Percentiles rank a stretch among this genome's conserved stretches.
Conservation (phyloP, 2,113 vertebrate species). For the Acanthisitta chloris region DNA sequence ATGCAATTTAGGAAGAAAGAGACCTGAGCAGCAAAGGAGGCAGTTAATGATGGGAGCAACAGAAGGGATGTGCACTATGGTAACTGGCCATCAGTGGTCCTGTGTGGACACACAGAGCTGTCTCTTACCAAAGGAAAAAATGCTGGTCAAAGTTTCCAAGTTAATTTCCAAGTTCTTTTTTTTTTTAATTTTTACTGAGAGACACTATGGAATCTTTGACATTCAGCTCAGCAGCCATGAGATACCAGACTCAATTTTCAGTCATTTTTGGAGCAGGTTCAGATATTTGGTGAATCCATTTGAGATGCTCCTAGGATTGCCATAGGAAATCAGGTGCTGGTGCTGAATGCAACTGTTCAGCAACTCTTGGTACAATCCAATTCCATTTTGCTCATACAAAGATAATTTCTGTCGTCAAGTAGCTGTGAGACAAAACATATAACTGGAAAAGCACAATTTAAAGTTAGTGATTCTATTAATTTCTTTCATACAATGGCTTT, state of each 20-base stretch:
- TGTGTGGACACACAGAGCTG: not conserved
- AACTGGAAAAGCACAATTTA: not conserved
- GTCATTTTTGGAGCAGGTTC: not conserved
- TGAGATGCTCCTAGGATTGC: not conserved
- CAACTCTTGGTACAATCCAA: not conserved
- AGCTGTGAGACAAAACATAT: not conserved
- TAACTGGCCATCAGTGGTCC: not conserved
- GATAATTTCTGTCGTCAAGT: not conserved
- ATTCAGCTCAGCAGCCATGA: not conserved
- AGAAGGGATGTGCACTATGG: fast-evolving
- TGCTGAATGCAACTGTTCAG: not conserved
- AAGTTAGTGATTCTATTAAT: not conserved
- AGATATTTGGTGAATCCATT: not conserved
- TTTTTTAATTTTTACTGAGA: not conserved
- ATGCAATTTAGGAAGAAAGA: not conserved
- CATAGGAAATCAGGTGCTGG: not conserved
- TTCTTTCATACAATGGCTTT: not conserved
- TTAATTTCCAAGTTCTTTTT: not conserved
- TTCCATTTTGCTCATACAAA: not conserved
- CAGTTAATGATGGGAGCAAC: not conserved
- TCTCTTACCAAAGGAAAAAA: not conserved
- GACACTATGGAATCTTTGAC: not conserved
- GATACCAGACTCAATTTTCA: not conserved
- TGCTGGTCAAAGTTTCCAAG: not conserved
- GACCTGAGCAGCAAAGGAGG: not conserved